Conservation (phyloP, 2,797 vertebrate genomes). For the Limnodromus scolopaceus region DNA sequence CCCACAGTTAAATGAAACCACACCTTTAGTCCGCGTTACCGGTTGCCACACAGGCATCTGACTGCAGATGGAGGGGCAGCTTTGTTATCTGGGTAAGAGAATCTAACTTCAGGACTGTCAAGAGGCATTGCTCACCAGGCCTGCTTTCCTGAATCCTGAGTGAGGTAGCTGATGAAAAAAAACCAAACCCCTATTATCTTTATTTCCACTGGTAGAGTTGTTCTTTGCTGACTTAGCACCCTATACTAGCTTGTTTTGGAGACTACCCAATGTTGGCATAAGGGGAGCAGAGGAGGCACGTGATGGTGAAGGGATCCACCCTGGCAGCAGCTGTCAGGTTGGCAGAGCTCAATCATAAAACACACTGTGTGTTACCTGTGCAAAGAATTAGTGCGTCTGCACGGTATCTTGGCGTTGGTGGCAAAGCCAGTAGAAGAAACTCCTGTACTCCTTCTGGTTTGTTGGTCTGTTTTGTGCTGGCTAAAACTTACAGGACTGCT, state of each 20-base stretch:
- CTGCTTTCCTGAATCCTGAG: neutral
- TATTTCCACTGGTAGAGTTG: neutral
- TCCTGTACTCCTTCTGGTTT: neutral
- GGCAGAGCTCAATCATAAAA: neutral
- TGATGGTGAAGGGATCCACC: neutral
- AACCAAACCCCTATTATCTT: rapidly evolving
- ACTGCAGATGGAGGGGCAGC: neutral
- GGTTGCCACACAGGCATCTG: neutral
- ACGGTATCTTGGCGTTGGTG: neutral
- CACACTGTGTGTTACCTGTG: neutral
- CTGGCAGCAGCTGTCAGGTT: neutral
- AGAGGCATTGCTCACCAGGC: neutral
- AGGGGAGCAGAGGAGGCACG: neutral
- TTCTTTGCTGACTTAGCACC: neutral
- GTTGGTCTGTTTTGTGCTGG: neutral
- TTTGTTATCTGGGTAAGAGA: neutral
- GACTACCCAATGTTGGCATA: neutral
- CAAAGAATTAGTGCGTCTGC: neutral
- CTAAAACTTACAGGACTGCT: neutral
- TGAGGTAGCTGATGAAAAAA: neutral
- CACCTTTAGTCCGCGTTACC: neutral
- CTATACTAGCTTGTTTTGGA: neutral
- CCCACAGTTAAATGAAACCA: neutral
- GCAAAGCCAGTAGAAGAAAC: neutral
- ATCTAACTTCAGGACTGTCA: neutral